Percentiles rank a stretch among this genome's conserved stretches.
Conservation (phyloP, 2,113 vertebrate species). For the Elanus axillaris region DNA sequence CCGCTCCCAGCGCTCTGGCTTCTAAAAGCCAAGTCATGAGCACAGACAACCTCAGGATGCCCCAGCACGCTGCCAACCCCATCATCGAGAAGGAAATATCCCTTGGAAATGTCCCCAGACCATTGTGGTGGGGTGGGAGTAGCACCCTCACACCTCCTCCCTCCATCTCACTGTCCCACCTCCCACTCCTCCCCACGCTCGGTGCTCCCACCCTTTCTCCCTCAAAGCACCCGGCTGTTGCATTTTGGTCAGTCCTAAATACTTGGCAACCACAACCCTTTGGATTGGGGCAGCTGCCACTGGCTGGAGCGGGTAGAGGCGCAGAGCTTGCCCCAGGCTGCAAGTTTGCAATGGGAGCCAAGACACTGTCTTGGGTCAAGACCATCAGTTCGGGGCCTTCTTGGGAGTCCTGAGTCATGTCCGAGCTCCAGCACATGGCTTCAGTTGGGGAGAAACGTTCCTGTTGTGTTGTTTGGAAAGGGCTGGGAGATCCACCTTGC, state of each 20-base stretch:
- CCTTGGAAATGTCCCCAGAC: not conserved
- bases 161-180: not conserved
- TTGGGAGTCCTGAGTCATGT: not conserved
- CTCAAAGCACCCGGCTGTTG: not conserved
- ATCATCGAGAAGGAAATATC: not conserved
- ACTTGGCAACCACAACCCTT: not conserved
- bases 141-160: not conserved
- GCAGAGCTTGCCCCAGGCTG: not conserved
- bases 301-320: not conserved
- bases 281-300: not conserved
- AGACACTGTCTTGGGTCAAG: not conserved
- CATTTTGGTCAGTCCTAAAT: not conserved
- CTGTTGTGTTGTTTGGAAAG: not conserved
- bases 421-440: not conserved
- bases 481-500: rapidly evolving
- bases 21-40: not conserved
- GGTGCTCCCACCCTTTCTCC: not conserved
- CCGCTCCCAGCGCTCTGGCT: rapidly evolving
- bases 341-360: not conserved
- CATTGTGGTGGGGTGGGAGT: not conserved
- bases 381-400: not conserved
- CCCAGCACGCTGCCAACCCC: not conserved
- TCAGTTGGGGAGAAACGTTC: rapidly evolving
- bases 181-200: rapidly evolving
- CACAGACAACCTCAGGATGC: not conserved